phyloP scores from a whole-genome alignment of 2,888 invertebrate genomes.

The Synanthedon vespiformis region DNA sequence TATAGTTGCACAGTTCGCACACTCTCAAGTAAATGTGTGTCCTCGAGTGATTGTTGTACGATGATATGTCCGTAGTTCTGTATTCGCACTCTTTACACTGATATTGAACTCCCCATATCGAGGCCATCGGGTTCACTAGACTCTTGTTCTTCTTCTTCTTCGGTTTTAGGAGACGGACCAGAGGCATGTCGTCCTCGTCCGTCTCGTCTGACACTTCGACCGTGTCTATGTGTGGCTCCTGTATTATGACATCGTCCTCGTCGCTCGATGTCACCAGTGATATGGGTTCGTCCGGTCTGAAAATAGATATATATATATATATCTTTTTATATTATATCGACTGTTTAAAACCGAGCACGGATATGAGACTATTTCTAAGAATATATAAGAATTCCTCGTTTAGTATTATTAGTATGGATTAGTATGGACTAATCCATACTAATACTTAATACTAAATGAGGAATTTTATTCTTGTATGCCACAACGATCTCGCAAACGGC shows the following conservation, averaged over 20 bases:
- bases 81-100: slow-evolving; percentile 35
- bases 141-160: slow-evolving; percentile 4
- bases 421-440: too few species aligned
- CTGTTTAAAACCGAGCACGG: too few species aligned
- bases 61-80: slow-evolving; percentile 6
- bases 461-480: too few species aligned
- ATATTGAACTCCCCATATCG: slow-evolving; percentile 21
- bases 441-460: too few species aligned
- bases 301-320: too few species aligned
- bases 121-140: slow-evolving; percentile 1
- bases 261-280: slow-evolving; percentile 54
- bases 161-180: slow-evolving; percentile 28
- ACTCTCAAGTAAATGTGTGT: slow-evolving; percentile 20
- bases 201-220: slow-evolving; percentile 52
- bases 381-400: too few species aligned
- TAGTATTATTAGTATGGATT: too few species aligned
- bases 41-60: slow-evolving; percentile 18
- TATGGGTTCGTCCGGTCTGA: slow-evolving; percentile 38
- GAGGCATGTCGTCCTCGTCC: slow-evolving; percentile 49
- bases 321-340: too few species aligned
- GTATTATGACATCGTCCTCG: slow-evolving; percentile 51
- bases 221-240: slow-evolving; percentile 51
- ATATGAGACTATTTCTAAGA: too few species aligned
- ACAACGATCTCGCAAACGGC: too few species aligned
- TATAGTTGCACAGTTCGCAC: slow-evolving; percentile 37